These are phyloP conservation scores for Romanogobio albipinnatus DNA, from an alignment of 2,113 vertebrate genomes.

Conservation along the genomic window DNA sequence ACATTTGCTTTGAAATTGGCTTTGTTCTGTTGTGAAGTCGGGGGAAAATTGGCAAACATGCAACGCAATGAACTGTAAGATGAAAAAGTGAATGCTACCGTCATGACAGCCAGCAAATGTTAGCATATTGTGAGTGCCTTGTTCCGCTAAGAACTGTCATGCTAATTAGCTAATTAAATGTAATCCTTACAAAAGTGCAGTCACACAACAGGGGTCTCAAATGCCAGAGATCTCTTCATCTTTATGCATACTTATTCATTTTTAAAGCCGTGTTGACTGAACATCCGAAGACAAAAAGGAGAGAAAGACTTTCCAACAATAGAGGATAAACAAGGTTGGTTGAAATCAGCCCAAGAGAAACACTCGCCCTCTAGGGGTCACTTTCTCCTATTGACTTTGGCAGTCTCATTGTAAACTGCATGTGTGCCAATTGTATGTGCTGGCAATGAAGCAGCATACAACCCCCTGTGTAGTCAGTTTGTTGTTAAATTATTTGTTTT, in stretches of 20 bases:
- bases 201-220: constrained; percentile 41
- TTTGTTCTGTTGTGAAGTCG: constrained; percentile 25
- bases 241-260: constrained; percentile 47
- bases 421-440: constrained; percentile 37
- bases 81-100: not conserved
- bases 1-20: not conserved
- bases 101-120: constrained; percentile 33
- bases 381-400: constrained; percentile 47
- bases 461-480: not conserved
- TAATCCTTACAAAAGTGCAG: constrained; percentile 37
- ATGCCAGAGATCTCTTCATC: constrained; percentile 42
- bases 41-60: not conserved
- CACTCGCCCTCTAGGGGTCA: constrained; percentile 44
- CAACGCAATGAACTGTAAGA: not conserved
- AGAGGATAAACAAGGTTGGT: constrained; percentile 41
- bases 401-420: constrained; percentile 36
- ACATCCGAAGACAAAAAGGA: constrained; percentile 34
- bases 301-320: constrained; percentile 30
- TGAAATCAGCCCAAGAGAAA: constrained; percentile 55
- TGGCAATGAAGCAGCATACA: not conserved
- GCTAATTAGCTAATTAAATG: constrained; percentile 59
- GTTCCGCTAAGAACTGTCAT: constrained; percentile 34
- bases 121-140: constrained; percentile 18
- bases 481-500: not conserved
- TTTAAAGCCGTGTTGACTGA: constrained; percentile 48